Conservation (phyloP, 2,888 invertebrate genomes). For the Athalia circularis region DNA sequence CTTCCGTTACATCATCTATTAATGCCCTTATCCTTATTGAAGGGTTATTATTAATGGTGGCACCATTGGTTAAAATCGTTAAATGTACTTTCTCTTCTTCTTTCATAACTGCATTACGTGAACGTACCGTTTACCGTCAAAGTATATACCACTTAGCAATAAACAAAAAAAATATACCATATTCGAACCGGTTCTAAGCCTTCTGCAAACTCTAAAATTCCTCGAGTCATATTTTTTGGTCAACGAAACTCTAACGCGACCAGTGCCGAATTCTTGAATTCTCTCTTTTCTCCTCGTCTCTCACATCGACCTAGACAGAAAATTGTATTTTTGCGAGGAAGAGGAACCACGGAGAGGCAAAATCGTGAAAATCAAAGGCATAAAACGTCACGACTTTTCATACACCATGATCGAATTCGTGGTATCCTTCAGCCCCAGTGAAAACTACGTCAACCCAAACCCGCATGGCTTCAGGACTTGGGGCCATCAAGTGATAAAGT, state of each 20-base stretch:
- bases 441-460: constrained; percentile 98
- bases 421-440: constrained; percentile 94
- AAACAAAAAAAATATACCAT: background rate
- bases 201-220: background rate
- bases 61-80: constrained; percentile 21
- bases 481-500: constrained; percentile 93
- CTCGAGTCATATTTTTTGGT: background rate
- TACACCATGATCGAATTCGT: constrained; percentile 78
- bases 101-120: too few relatives aligned
- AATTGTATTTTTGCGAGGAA: background rate
- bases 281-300: background rate
- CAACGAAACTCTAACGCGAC: background rate
- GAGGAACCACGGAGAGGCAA: background rate
- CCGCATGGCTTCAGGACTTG: constrained; percentile 94
- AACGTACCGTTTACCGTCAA: too few relatives aligned
- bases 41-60: constrained; percentile 1
- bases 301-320: background rate
- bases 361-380: background rate
- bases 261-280: background rate
- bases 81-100: background rate
- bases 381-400: constrained; percentile 55
- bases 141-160: too few relatives aligned
- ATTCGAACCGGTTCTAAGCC: too few relatives aligned
- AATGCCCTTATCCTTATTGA: constrained; percentile 16
- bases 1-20: constrained; percentile 17